phyloP scores from a whole-genome alignment of 2,888 invertebrate genomes.

The Ditylenchus weischeri region DNA sequence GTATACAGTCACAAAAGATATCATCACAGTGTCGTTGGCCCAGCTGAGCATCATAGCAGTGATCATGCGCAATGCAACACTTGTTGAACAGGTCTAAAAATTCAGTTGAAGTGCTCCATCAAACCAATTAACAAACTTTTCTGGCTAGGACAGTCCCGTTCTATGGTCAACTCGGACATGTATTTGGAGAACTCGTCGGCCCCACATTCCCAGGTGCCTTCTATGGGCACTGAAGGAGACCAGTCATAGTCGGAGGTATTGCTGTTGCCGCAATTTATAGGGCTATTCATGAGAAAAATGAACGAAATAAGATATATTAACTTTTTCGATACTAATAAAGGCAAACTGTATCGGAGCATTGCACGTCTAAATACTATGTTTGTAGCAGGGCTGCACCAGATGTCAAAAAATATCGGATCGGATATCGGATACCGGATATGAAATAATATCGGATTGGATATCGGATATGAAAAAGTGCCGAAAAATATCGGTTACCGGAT shows the following conservation, averaged over 20 bases:
- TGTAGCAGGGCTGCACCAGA: no score
- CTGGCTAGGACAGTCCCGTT: slow-evolving; percentile 14
- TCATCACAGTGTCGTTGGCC: slow-evolving; percentile 42
- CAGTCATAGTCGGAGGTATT: slow-evolving; percentile 3
- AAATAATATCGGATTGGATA: no score
- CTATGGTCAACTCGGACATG: slow-evolving; percentile 15
- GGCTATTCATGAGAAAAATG: no score
- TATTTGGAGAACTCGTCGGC: slow-evolving; percentile 21
- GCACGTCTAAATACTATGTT: no score
- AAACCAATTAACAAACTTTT: slow-evolving; percentile 7
- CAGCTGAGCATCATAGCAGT: slow-evolving; percentile 32
- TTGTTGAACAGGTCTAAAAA: slow-evolving; percentile 15
- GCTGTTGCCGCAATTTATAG: no score
- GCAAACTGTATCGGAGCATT: no score
- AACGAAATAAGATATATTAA: no score
- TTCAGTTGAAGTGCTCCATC: neutral
- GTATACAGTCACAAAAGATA: slow-evolving; percentile 40
- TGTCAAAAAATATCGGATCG: no score
- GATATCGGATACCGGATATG: no score
- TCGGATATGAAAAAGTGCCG: no score
- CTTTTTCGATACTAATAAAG: no score
- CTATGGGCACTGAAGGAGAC: slow-evolving; percentile 9
- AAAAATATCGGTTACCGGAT: no score
- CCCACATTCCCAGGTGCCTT: slow-evolving; percentile 17
- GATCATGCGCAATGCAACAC: slow-evolving; percentile 14